phyloP scores from a whole-genome alignment of 2,888 invertebrate genomes.

The Agrotis puta region DNA sequence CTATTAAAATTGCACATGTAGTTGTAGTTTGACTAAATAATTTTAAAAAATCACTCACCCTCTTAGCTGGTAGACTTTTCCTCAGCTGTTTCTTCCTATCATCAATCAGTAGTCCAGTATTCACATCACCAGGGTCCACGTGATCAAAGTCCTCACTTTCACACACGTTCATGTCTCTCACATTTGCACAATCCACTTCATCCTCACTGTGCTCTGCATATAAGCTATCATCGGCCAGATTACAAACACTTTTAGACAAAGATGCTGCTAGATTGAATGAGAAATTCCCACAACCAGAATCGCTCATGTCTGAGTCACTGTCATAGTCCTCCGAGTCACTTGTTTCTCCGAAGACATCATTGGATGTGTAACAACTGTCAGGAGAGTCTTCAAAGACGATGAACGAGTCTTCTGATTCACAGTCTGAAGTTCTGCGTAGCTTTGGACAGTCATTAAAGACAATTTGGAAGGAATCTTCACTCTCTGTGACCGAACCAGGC shows the following conservation, averaged over 20 bases:
- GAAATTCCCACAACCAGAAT: conserved; percentile 75
- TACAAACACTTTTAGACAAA: conserved; percentile 81
- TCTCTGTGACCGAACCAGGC: conserved; percentile 74
- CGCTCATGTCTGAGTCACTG: conserved; percentile 71
- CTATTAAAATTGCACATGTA: too few species aligned
- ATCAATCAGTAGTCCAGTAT: conserved; percentile 76
- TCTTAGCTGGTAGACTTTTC: conserved; percentile 76
- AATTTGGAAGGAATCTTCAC: conserved; percentile 87
- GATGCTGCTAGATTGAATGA: conserved; percentile 72
- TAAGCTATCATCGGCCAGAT: conserved; percentile 83
- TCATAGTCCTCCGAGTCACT: conserved; percentile 68
- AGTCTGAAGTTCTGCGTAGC: conserved; percentile 82
- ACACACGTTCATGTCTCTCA: conserved; percentile 36
- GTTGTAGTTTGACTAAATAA: not conserved
- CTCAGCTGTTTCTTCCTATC: conserved; percentile 74
- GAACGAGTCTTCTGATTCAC: conserved; percentile 92
- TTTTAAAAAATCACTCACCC: conserved; percentile 72
- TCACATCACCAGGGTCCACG: conserved; percentile 35
- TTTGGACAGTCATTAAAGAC: conserved; percentile 81
- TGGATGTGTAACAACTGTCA: conserved; percentile 83
- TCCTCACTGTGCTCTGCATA: conserved; percentile 78
- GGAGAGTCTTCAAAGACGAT: conserved; percentile 88
- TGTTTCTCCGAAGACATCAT: conserved; percentile 80
- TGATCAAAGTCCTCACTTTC: conserved; percentile 18
- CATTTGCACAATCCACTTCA: conserved; percentile 81